Percentiles rank a stretch among this genome's conserved stretches.
Conservation (phyloP, 2,888 invertebrate genomes). For the Tetranychus truncatus region DNA sequence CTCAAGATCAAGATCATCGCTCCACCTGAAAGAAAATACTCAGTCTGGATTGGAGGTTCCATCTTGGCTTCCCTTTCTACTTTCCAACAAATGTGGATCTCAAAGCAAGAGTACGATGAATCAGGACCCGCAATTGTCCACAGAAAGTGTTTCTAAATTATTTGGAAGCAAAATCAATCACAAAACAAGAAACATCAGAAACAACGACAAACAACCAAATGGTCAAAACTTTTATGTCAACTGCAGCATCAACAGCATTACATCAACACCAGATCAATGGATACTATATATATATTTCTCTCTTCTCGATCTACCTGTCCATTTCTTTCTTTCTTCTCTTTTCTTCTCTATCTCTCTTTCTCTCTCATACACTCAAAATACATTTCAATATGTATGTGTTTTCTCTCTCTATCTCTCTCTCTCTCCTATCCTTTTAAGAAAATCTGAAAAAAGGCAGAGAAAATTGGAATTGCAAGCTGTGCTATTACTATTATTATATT, state of each 20-base stretch:
- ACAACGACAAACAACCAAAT: background rate
- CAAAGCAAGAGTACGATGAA: constrained; percentile 91
- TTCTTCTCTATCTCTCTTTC: background rate
- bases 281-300: background rate
- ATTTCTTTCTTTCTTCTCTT: background rate
- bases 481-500: background rate
- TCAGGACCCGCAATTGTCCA: constrained; percentile 87
- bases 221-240: background rate
- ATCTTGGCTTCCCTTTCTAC: constrained; percentile 77
- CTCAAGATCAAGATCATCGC: constrained; percentile 59
- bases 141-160: constrained; percentile 75
- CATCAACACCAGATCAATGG: background rate
- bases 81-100: constrained; percentile 88
- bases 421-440: background rate
- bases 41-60: constrained; percentile 95
- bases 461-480: background rate
- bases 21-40: constrained; percentile 88
- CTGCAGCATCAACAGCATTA: background rate
- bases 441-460: background rate
- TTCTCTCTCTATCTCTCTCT: background rate
- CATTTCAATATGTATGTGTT: background rate
- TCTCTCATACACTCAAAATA: background rate
- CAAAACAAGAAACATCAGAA: background rate
- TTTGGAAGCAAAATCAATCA: background rate
- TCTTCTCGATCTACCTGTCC: background rate